These are phyloP conservation scores for Gonocerus acuteangulatus DNA, from an alignment of 2,888 invertebrate species.

Conservation along the genomic window DNA sequence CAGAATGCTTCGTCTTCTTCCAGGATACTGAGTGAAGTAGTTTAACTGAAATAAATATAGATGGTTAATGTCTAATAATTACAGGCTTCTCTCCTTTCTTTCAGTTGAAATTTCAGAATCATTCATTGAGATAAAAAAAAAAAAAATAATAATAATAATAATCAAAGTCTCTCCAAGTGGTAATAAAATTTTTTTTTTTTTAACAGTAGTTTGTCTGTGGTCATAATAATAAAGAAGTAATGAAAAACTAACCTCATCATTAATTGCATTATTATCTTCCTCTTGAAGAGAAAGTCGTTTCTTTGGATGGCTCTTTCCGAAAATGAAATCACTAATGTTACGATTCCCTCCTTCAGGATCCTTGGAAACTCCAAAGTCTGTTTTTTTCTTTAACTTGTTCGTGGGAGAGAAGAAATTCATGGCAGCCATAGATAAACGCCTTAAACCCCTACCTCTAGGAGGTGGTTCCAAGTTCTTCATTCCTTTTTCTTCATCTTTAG, in stretches of 20 bases:
- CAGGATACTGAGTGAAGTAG: conserved; percentile 12
- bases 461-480: background rate
- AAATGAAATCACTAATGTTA: conserved; percentile 19
- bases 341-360: conserved; percentile 20
- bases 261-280: conserved; percentile 2
- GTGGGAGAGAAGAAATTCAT: conserved; percentile 37
- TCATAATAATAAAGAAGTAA: too few species aligned
- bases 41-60: conserved; percentile 16
- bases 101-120: background rate
- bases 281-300: conserved; percentile 28
- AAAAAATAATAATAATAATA: too few species aligned
- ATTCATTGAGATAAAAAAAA: background rate
- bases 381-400: conserved; percentile 16
- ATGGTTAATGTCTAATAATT: background rate
- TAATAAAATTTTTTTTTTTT: too few species aligned
- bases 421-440: conserved; percentile 39
- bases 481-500: conserved; percentile 1
- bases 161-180: too few species aligned
- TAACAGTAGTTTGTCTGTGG: too few species aligned
- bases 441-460: conserved; percentile 31
- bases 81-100: background rate
- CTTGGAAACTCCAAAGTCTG: background rate
- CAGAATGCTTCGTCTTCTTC: conserved; percentile 34
- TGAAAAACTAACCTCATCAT: background rate
- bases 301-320: background rate